Base-by-base conservation (phyloP, 30 jellyfish, hydroid and myxozoan species). In the Mastigias papua region DNA sequence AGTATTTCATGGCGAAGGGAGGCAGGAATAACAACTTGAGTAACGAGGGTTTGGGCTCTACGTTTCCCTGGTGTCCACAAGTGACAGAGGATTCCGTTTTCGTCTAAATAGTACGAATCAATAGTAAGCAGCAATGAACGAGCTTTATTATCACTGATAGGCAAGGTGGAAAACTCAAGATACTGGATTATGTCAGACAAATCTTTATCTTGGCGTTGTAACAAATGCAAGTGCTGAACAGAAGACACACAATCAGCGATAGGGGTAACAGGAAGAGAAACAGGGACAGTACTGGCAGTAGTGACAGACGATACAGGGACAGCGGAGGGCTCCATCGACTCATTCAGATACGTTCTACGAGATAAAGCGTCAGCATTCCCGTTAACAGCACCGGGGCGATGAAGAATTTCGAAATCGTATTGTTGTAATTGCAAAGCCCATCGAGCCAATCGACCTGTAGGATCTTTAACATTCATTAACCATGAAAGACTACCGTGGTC, bases 31-130 rank as follows among this genome's bases (percentile, higher is more conserved):
- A 84, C 87, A 13, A 84, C 80, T 34, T 71, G 93, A 11, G 78
- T 2, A 37, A 75, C 61, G 9, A 86, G 25, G 21, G 71, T 21
- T 37, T 63, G 33, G 13, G 22, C 69, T 20, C 37, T 61, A 48
- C 77, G 95, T 54, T 65, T 76, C 1, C 78, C 80, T 29, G 92
- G 92, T 7, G 81, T 15, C 92, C 92, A 82, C 33, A 82, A 67
- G 46, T 82, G 92, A 49, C 72, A 82, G 25, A 82, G 76, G 27
- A 80, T 35, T 7, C 76, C 76, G 51, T 76, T 50, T 32, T 76
- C 85, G 42, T 73, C 85, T n/a, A 35, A 48, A 73, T 73, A 73
- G 49, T 15, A 73, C 11, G 69, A 73, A 54, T 76, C 87, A 19
- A 76, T 76, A 10, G 61, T 21, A 30, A 48, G 63, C 26, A 76